Evolutionary conservation across 2,113 vertebrate genomes (phyloP).

Genomic region (Macquaria ambigua): DNA sequence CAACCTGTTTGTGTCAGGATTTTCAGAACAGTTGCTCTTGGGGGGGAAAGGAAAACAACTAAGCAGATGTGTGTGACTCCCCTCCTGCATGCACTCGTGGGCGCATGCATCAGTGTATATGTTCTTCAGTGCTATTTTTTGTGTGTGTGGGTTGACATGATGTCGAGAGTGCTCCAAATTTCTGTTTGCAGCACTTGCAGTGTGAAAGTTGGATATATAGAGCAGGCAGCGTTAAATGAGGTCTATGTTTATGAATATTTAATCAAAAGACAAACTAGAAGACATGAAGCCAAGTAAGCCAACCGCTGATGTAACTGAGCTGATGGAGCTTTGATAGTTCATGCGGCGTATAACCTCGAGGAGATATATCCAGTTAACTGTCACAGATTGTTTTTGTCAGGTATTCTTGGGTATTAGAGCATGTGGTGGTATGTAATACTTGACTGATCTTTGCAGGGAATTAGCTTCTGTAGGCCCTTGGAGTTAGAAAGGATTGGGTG

Average conservation of each 20-base stretch:
- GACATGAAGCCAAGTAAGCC: conserved; percentile 31
- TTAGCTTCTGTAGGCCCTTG: not conserved
- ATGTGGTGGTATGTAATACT: not conserved
- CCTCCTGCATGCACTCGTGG: conserved; percentile 42
- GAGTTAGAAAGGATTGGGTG: not conserved
- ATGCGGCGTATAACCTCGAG: not conserved
- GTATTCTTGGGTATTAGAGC: conserved; percentile 4
- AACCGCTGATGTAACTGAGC: conserved; percentile 36
- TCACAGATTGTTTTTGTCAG: not conserved
- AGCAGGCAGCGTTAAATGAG: conserved; percentile 50
- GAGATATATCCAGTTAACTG: conserved; percentile 9
- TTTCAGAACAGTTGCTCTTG: conserved; percentile 3
- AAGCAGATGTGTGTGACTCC: conserved; percentile 9
- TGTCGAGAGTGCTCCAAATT: conserved; percentile 44
- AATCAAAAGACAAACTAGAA: conserved; percentile 58
- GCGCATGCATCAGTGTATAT: conserved; percentile 44
- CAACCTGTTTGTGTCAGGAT: not conserved
- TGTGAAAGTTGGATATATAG: conserved; percentile 49
- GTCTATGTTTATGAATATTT: conserved; percentile 57
- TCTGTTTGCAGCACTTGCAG: conserved; percentile 22
- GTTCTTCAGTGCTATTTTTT: conserved; percentile 65
- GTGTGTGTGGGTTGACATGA: conserved; percentile 59
- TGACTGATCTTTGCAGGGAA: not conserved
- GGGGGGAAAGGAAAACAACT: not conserved
- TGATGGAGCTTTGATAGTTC: conserved; percentile 15